Conservation (phyloP, 2,888 invertebrate genomes). For the Sarcophaga subvicina region DNA sequence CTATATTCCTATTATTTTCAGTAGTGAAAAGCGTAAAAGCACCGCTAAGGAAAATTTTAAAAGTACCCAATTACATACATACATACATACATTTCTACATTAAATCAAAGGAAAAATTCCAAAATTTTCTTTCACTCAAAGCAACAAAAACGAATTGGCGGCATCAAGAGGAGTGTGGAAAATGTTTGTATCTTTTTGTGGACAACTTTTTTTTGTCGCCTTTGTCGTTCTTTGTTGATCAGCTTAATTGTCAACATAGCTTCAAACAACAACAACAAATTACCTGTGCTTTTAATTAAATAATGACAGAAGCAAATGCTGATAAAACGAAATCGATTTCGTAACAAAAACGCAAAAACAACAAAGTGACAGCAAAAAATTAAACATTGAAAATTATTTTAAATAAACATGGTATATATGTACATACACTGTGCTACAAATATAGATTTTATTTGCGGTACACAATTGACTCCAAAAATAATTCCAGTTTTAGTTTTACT, state of each 20-base stretch:
- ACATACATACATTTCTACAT: too few species aligned
- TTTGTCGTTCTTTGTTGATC: background rate
- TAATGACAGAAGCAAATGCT: conserved; percentile 61
- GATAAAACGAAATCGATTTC: conserved; percentile 57
- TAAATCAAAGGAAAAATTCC: background rate
- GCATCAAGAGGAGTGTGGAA: too few species aligned
- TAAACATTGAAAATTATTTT: conserved; percentile 7
- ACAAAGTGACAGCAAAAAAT: conserved; percentile 28
- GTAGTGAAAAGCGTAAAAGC: too few species aligned
- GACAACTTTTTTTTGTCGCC: background rate
- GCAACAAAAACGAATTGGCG: background rate
- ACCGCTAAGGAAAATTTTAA: too few species aligned
- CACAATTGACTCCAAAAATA: too few species aligned
- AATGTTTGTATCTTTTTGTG: too few species aligned
- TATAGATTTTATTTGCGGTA: too few species aligned
- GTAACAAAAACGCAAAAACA: conserved; percentile 20
- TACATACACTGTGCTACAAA: background rate
- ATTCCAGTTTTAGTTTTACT: too few species aligned
- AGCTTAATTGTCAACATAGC: conserved; percentile 21
- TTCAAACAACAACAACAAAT: conserved; percentile 53
- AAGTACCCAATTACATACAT: too few species aligned
- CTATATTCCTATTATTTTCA: too few species aligned
- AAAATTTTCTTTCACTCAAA: background rate
- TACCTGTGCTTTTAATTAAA: conserved; percentile 65
- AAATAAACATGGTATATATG: background rate